Conservation (phyloP, 2,113 vertebrate genomes). For the Protomyctophum bolini region DNA sequence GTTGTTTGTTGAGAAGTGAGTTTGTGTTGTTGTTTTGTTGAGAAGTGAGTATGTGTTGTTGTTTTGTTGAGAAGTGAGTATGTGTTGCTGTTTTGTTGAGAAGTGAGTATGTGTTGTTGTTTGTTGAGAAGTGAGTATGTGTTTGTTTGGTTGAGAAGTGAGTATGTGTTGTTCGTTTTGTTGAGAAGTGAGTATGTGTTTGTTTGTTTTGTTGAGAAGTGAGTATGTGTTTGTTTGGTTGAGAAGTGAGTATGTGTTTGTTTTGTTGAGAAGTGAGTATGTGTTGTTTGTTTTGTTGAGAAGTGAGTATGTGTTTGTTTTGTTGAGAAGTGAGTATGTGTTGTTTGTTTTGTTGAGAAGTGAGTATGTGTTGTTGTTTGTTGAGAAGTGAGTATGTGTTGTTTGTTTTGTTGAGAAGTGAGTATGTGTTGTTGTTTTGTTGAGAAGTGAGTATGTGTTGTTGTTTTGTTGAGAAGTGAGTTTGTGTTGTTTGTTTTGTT, state of each 20-base stretch:
- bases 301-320: too few species aligned
- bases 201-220: not conserved
- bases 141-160: not conserved
- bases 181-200: not conserved
- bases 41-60: too few species aligned
- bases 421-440: too few species aligned
- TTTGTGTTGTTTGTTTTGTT: not conserved
- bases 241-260: too few species aligned
- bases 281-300: not conserved
- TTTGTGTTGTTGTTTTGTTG: too few species aligned
- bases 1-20: too few species aligned
- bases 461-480: not conserved
- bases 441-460: not conserved
- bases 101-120: too few species aligned
- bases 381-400: not conserved
- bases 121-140: too few species aligned
- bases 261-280: not conserved
- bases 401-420: constrained; percentile 88
- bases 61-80: not conserved
- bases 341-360: not conserved
- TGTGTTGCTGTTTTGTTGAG: not conserved
- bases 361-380: not conserved
- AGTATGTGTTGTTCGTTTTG: not conserved
- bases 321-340: not conserved
- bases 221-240: not conserved